Base-by-base conservation (phyloP, 1,140 invertebrate genomes). In the Anastrepha ludens region DNA sequence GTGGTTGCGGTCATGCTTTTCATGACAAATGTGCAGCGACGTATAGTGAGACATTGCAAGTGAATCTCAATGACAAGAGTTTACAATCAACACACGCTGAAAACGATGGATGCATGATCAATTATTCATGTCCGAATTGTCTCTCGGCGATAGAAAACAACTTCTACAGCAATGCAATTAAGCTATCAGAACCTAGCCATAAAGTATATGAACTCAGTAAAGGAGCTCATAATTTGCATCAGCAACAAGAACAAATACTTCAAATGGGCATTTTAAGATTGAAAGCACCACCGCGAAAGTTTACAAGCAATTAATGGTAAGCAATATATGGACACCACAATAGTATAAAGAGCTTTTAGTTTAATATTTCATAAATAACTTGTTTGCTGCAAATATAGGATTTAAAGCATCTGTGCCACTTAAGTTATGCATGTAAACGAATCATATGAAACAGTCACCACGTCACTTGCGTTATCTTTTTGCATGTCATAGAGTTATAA, bases 261-360 rank as follows among this genome's bases (percentile, higher is more conserved):
- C 90, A 92, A 62, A 88, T 91, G 86, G 91, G 92, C 7, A 89
- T 90, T 1, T 87, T 93, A 88, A 90, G 92, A 86, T 88, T 93
- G 1, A 93, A 93, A 88, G 91, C 92, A 15, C 92, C 92, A n/a
- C 92, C 92, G 15, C 88, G 92, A 85, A 90, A 91, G 15, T 93
- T 93, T 90, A 89, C 29, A 87, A 85, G n/a, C 13, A 85, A 59
- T 9, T 81, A 81, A 81, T 55, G 15, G n/a, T 17, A 78, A 11
- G 70, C 6, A 47, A 29, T 29, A 29, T 29, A 29, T 29, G 29
- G 29, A 29, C 29, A 29, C 29, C 29, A 29, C 29, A 29, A 29
- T 29, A 29, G 29, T 29, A 29, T 29, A 0, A 29, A 29, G 29
- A 29, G 29, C 29, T 29, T 29, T 70, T 13, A 6, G 65, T 70